phyloP scores from a whole-genome alignment of 2,113 vertebrate genomes.

The Motacilla tschutschensis region DNA sequence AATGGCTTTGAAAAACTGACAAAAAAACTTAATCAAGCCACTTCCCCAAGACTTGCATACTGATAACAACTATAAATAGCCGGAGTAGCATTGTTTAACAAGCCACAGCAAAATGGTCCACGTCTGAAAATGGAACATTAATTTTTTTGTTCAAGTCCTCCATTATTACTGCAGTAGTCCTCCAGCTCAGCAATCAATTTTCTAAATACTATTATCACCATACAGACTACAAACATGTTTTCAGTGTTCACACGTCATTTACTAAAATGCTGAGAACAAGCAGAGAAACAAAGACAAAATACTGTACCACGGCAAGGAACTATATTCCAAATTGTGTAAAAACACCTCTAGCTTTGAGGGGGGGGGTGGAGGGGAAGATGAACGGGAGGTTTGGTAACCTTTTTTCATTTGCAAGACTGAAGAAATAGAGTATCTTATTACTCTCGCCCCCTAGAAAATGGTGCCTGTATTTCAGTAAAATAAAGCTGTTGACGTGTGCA shows the following conservation, averaged over 20 bases:
- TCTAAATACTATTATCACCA: background rate
- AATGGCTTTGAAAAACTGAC: constrained; percentile 28
- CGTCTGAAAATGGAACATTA: constrained; percentile 48
- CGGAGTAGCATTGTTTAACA: constrained; percentile 57
- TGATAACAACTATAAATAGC: constrained; percentile 58
- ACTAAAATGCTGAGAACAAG: background rate
- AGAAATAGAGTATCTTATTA: constrained; percentile 46
- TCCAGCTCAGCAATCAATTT: constrained; percentile 35
- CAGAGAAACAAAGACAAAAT: constrained; percentile 40
- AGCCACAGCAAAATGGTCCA: constrained; percentile 47
- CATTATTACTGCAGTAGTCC: constrained; percentile 47
- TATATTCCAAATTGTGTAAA: constrained; percentile 14
- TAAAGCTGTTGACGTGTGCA: constrained; percentile 67
- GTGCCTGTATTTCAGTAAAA: constrained; percentile 69
- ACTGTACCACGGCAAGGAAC: background rate
- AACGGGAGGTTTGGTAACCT: background rate
- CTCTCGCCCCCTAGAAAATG: constrained; percentile 72
- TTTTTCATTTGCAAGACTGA: constrained; percentile 15
- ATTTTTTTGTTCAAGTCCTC: background rate
- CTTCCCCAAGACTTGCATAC: constrained; percentile 61
- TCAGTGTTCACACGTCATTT: background rate
- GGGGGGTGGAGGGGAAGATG: fast-evolving
- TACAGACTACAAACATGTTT: background rate
- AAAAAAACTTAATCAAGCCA: constrained; percentile 20
- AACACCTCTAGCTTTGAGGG: background rate